Percentiles rank a stretch among this genome's conserved stretches.
These are phyloP conservation scores for Drosophila multiciliata DNA, from an alignment of 2,888 invertebrate species.

Conservation along the genomic window DNA sequence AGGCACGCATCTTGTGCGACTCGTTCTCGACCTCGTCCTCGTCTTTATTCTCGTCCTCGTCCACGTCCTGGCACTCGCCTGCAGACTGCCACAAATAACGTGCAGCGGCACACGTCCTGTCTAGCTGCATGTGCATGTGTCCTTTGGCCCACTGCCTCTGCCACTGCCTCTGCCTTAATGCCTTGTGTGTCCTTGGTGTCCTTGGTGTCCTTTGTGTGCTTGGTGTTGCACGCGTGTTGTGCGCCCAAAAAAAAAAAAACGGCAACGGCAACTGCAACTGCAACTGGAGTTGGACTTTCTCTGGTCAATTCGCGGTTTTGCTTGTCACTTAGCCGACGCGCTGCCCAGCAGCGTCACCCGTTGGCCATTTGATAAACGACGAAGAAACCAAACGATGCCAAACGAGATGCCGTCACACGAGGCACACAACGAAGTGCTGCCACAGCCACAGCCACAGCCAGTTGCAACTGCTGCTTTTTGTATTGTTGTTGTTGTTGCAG, in stretches of 20 bases:
- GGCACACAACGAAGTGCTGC: constrained; percentile 46
- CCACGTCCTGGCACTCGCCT: constrained; percentile 7
- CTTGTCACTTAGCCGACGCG: constrained; percentile 82
- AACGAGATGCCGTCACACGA: constrained; percentile 59
- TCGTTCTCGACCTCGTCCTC: constrained; percentile 29
- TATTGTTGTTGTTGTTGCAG: constrained; percentile 6
- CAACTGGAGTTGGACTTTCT: constrained; percentile 74
- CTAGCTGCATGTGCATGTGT: constrained; percentile 30
- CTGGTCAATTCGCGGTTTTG: constrained; percentile 84
- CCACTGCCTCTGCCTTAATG: constrained; percentile 7
- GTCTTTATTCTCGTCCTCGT: neutral
- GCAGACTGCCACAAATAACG: constrained; percentile 48
- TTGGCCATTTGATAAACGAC: constrained; percentile 81
- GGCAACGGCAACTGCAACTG: constrained; percentile 60
- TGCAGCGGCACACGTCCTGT: constrained; percentile 49
- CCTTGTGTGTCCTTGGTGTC: constrained; percentile 18
- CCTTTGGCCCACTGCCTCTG: constrained; percentile 11
- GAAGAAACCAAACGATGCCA: constrained; percentile 68
- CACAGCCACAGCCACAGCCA: constrained; percentile 7
- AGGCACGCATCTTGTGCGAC: constrained; percentile 67
- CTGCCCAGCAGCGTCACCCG: constrained; percentile 64
- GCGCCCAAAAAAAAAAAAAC: constrained; percentile 43
- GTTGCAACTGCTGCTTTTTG: constrained; percentile 8
- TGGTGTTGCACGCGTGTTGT: constrained; percentile 27
- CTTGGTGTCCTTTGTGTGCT: constrained; percentile 4